A percentile compares a stretch with the other conserved stretches of the same genome.
These are phyloP conservation scores for Acanthisitta chloris DNA, from an alignment of 2,113 vertebrate genomes.

Conservation along the genomic window DNA sequence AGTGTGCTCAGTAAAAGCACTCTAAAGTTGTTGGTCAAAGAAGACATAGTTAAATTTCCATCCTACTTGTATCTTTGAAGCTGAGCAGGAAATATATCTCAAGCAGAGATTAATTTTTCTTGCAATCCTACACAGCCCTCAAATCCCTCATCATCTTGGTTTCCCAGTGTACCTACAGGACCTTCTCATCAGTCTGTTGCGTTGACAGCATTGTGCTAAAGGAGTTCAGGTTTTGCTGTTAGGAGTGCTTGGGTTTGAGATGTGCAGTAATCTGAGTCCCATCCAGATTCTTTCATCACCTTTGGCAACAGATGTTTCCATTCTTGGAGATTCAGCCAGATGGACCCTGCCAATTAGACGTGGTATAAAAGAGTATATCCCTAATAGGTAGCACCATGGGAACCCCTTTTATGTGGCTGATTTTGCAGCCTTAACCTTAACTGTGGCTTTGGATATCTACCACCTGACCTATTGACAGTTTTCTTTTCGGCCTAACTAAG, in stretches of 20 bases:
- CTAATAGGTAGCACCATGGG: conserved; percentile 15
- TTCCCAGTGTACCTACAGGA: not conserved
- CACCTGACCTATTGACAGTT: not conserved
- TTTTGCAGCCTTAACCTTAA: not conserved
- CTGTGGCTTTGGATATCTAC: not conserved
- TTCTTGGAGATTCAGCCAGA: not conserved
- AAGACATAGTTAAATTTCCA: not conserved
- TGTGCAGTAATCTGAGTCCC: conserved; percentile 3
- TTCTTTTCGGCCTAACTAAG: not conserved
- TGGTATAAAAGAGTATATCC: not conserved
- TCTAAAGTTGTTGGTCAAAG: not conserved
- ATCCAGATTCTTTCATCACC: not conserved
- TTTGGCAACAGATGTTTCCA: conserved; percentile 28
- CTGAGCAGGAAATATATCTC: not conserved
- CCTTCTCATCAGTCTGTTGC: not conserved
- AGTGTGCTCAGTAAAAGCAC: not conserved
- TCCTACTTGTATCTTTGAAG: not conserved
- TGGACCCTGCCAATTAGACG: not conserved
- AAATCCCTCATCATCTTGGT: not conserved
- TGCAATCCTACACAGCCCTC: not conserved
- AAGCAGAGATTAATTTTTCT: not conserved
- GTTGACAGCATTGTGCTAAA: not conserved
- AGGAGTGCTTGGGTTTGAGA: not conserved
- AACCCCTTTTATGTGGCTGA: conserved; percentile 16
- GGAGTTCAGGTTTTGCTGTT: not conserved